Evolutionary conservation across 1,140 invertebrate species (phyloP), one percentile per base, ranked within the genome.

Genomic region (Steinernema khuongi): DNA sequence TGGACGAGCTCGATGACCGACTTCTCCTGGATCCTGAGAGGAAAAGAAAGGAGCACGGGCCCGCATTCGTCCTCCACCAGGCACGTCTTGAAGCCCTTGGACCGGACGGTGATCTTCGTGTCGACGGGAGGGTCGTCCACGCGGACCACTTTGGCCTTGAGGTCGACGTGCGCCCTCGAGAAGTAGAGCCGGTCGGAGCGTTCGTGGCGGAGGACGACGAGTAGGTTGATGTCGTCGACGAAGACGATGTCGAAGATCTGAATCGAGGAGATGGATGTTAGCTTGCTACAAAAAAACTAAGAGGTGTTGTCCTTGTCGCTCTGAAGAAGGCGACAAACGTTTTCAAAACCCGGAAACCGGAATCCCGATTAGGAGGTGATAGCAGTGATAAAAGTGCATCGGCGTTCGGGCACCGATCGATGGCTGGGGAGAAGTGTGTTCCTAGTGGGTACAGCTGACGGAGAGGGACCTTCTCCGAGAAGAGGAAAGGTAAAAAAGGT

Each of bases 51-150:
- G 30, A 75, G 50, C 28, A 76, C 74, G 31, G 74, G 74, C 4
- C 74, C 74, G 36, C 30, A 68, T 41, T 75, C 74, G 33, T 76
- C 73, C 17, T 32, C 73, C 28, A 75, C 76, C 29, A 75, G 32
- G 22, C 67, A 50, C 1, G 73, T 67, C 18, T 77, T 31, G 28
- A 17, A 73, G n/a, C 43, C 72, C 30, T 75, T 75, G 36, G 31
- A 31, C 26, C 73, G 36, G 32, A 60, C 50, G 50, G 50, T 60
- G 22, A 60, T 60, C 19, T 60, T 60, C 50, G 50, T 60, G 50
- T 60, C 50, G 50, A 60, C 22, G 26, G 22, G 50, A 14, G 50
- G 50, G 26, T 60, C 50, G 50, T 60, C 50, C 14, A 60, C 26
- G 14, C 19, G 11, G 7, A 60, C 50, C 11, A 4, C 4, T 60